Conservation (phyloP, 2,888 invertebrate species). For the Biston stratarius region DNA sequence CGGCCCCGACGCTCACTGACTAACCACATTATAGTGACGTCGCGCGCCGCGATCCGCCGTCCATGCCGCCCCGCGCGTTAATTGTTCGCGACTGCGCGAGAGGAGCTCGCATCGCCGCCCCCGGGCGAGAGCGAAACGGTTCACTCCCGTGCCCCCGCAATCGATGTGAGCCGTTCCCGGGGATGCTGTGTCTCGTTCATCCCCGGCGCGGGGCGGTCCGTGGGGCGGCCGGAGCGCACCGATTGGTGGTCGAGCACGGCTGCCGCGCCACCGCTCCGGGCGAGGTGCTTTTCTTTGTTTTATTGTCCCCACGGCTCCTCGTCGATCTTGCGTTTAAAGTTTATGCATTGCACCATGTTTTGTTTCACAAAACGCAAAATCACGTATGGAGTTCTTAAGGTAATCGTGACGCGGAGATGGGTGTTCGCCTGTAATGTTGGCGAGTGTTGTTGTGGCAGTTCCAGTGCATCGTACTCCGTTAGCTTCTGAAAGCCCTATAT, state of each 20-base stretch:
- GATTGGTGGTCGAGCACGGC: conserved; percentile 57
- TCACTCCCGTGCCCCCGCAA: conserved; percentile 76
- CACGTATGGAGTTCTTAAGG: conserved; percentile 82
- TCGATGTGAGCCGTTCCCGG: conserved; percentile 80
- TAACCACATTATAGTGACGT: conserved; percentile 88
- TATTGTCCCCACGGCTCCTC: conserved; percentile 85
- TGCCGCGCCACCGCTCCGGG: conserved; percentile 69
- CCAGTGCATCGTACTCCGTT: conserved; percentile 51
- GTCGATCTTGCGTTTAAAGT: conserved; percentile 85
- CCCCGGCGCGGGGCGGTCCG: conserved; percentile 62
- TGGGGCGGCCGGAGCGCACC: conserved; percentile 55
- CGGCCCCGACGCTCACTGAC: conserved; percentile 88
- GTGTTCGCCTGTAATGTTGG: conserved; percentile 56
- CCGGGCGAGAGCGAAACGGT: conserved; percentile 77
- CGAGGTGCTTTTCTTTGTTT: conserved; percentile 84
- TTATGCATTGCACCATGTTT: conserved; percentile 86
- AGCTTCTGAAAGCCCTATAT: conserved; percentile 8
- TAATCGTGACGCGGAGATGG: conserved; percentile 74
- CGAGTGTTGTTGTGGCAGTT: conserved; percentile 68
- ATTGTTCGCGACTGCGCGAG: conserved; percentile 85
- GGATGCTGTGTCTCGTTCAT: conserved; percentile 81
- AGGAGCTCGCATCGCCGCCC: conserved; percentile 73
- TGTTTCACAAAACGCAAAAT: conserved; percentile 83
- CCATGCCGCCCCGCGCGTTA: conserved; percentile 79
- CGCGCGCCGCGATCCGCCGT: conserved; percentile 71